Conservation (phyloP, 2,797 vertebrate genomes). For the Myotis vivesi region DNA sequence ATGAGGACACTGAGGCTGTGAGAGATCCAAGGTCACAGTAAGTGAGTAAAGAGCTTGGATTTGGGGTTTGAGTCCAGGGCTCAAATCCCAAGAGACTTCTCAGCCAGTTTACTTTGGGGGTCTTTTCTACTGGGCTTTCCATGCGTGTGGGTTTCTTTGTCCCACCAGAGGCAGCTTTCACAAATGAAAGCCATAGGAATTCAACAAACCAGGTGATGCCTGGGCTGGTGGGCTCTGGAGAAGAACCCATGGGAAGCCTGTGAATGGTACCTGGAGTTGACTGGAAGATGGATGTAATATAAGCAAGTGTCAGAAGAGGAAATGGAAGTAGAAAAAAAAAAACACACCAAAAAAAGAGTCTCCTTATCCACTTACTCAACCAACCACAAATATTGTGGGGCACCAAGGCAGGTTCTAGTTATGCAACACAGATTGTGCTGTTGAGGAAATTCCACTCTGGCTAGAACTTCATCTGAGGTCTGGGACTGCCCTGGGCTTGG, state of each 20-base stretch:
- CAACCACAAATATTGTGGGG: not conserved
- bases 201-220: not conserved
- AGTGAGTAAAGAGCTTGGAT: not conserved
- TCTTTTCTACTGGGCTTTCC: not conserved
- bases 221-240: not conserved
- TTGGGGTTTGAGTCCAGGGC: not conserved
- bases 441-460: not conserved
- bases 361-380: not conserved
- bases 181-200: not conserved
- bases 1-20: not conserved
- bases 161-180: not conserved
- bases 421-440: not conserved
- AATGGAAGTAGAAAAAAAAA: not conserved
- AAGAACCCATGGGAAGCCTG: not conserved
- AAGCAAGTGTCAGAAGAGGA: not conserved
- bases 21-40: not conserved
- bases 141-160: not conserved
- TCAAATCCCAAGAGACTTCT: not conserved
- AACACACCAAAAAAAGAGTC: not conserved
- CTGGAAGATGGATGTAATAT: not conserved
- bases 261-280: not conserved
- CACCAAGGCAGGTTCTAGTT: not conserved
- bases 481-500: not conserved
- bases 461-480: not conserved
- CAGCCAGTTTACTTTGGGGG: not conserved